Base-by-base conservation (phyloP, 2,797 vertebrate species). In the Sciurus vulgaris region DNA sequence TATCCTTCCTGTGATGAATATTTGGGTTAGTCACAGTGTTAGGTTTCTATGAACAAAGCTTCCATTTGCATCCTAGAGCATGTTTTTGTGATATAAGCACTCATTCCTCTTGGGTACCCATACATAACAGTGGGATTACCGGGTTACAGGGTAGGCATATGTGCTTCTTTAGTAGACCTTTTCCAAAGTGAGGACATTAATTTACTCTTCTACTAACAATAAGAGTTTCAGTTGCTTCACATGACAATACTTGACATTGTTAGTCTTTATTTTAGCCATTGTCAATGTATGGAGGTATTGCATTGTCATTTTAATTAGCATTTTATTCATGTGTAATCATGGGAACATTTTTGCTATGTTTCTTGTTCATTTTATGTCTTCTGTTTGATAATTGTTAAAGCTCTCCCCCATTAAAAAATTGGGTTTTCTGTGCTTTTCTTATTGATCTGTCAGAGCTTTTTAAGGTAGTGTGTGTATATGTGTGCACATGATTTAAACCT, bases 301-400 rank as follows among this genome's bases (percentile, higher is more conserved):
- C 61, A 51, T 0, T 79, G 26, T 76, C 5, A 13, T 56, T 94
- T 95, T 84, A 89, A 69, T 63, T 81, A 91, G 18, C n/a, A 91
- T 38, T 76, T 78, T 89, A 59, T 82, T 93, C 18, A 92, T 65
- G 47, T 84, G 22, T 78, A 81, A 87, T 28, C 28, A 81, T 41
- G 2, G 38, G 54, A 96, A 73, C 6, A 84, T 26, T 61, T 86
- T 82, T 91, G 28, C 0, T 51, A 63, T 56, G 26, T 73, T 87
- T 74, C 47, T 81, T 84, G 13, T 11, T 22, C 20, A 74, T 79
- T 78, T 78, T 35, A 35, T 24, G 70, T 33, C 15, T 74, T 81
- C 22, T 86, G 44, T 70, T 59, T 85, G 44, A 26, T n/a, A 86
- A 73, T 4, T 81, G 12, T 79, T 33, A 76, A 49, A 85, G 83